These are phyloP conservation scores for Caenorhabditis zanzibari DNA, from an alignment of 2,888 invertebrate genomes.

Conservation along the genomic window DNA sequence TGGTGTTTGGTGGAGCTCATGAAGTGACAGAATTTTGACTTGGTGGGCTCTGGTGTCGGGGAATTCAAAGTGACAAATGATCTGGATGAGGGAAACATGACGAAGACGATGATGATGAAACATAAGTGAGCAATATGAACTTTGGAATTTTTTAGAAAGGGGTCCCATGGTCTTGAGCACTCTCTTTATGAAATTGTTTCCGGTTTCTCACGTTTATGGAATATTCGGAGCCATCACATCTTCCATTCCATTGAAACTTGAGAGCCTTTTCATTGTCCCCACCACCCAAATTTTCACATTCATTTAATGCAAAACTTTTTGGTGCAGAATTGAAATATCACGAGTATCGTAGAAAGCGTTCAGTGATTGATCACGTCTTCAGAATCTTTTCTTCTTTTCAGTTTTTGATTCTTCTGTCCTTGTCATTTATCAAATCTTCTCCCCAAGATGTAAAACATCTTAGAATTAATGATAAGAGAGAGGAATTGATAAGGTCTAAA, in stretches of 20 bases:
- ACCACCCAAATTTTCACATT: conserved; percentile 1
- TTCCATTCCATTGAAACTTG: conserved; percentile 39
- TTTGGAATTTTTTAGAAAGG: conserved; percentile 9
- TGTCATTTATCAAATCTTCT: conserved; percentile 28
- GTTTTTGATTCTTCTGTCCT: conserved; percentile 41
- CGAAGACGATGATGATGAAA: not conserved
- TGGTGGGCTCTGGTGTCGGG: conserved; percentile 6
- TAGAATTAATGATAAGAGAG: conserved; percentile 38
- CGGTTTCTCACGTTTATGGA: conserved; percentile 54
- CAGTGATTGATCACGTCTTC: conserved; percentile 40
- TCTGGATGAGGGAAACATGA: not conserved
- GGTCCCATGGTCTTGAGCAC: conserved; percentile 1
- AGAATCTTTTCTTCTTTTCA: conserved; percentile 16
- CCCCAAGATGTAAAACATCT: conserved; percentile 59
- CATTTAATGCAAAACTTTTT: conserved; percentile 5
- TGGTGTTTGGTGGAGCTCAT: conserved; percentile 47
- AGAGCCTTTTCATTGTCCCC: conserved; percentile 27
- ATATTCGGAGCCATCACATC: conserved; percentile 32
- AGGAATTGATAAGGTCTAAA: conserved; percentile 38
- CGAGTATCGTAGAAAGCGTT: conserved; percentile 28
- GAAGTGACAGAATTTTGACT: conserved; percentile 12
- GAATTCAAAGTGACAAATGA: conserved; percentile 27
- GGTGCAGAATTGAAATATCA: conserved; percentile 16
- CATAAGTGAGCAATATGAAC: conserved; percentile 15
- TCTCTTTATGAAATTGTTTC: conserved; percentile 13